Evolutionary conservation across 2,797 vertebrate genomes (phyloP).

Genomic region (Onychomys torridus): DNA sequence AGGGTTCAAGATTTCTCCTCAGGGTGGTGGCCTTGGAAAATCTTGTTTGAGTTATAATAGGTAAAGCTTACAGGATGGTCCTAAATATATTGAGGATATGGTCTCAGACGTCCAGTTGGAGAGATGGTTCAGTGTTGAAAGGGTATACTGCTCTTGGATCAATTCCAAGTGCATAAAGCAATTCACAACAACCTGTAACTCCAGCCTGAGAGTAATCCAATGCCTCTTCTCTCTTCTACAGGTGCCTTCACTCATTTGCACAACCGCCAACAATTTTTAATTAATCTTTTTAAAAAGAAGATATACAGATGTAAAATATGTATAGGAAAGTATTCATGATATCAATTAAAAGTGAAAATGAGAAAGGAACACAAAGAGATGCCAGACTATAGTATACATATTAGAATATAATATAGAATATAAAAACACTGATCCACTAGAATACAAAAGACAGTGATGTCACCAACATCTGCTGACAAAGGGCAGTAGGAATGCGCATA

Average conservation of each 20-base stretch:
- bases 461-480: not conserved
- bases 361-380: not conserved
- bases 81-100: not conserved
- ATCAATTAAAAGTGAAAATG: not conserved
- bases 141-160: not conserved
- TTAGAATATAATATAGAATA: not conserved
- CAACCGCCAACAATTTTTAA: not conserved
- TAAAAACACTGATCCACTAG: not conserved
- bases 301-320: not conserved
- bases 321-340: not conserved
- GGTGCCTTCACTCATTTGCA: not conserved
- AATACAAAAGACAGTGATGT: too few species aligned
- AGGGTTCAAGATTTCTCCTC: not conserved
- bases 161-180: not conserved
- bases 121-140: not conserved
- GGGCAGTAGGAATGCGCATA: too few species aligned
- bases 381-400: not conserved
- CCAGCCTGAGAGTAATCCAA: not conserved
- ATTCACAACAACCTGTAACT: too few species aligned
- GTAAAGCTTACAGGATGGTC: not conserved
- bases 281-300: not conserved
- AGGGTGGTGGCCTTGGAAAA: not conserved
- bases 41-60: too few species aligned
- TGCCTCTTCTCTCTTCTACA: not conserved
- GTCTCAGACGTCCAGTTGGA: too few species aligned